Evolutionary conservation across 2,888 invertebrate species (phyloP).

Genomic region (Dynastes hyllus): DNA sequence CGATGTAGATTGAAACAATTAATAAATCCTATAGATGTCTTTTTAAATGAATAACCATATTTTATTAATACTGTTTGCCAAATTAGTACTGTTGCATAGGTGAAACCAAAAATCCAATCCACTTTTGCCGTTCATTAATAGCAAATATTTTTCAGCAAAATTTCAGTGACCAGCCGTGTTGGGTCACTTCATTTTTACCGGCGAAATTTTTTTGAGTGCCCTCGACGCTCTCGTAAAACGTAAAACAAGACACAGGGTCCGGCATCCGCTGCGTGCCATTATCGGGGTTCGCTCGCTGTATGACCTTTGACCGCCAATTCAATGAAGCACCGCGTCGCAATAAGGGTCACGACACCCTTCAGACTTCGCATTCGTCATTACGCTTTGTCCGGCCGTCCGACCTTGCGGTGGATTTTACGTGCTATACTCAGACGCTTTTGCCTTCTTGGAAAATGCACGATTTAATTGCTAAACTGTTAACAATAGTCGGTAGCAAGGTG

Average conservation of each 20-base stretch:
- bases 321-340: conserved; percentile 38
- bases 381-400: conserved; percentile 23
- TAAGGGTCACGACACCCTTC: conserved; percentile 47
- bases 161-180: no score
- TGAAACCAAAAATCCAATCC: no score
- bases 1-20: no score
- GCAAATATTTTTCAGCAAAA: no score
- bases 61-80: no score
- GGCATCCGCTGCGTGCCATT: conserved; percentile 35
- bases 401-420: conserved; percentile 28
- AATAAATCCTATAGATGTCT: no score
- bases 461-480: conserved; percentile 21
- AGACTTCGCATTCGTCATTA: conserved; percentile 42
- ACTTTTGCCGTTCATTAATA: no score
- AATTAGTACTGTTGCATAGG: no score
- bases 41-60: no score
- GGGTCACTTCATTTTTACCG: not conserved
- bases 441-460: not conserved
- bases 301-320: conserved; percentile 48
- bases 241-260: conserved; percentile 7
- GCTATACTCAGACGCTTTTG: conserved; percentile 17
- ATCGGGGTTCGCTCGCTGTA: conserved; percentile 18
- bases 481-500: conserved; percentile 6
- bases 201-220: conserved; percentile 17
- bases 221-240: conserved; percentile 28